Base-by-base conservation (phyloP, 2,797 vertebrate species). In the Bovichtus variegatus region DNA sequence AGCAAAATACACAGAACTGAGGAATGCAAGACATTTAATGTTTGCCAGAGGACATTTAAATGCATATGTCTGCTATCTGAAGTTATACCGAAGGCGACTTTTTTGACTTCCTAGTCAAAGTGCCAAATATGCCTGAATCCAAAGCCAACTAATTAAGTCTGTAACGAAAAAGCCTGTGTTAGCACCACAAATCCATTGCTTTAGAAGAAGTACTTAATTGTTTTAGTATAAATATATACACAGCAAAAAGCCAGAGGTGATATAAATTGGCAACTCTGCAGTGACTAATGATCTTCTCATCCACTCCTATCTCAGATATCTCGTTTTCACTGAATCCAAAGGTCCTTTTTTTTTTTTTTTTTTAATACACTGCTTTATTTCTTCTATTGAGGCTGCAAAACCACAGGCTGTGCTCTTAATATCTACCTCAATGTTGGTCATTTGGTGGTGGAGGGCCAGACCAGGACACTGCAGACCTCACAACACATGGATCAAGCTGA, bases 381-480 rank as follows among this genome's bases (percentile, higher is more conserved):
- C 58, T 5, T 15, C 38, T 43, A 53, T 57, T 34, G 27, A 34
- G 50, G 49, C 73, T 73, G 51, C 46, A 66, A 70, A 88, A 82
- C 75, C 83, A 73, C 81, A 73, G 61, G 61, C 78, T 68, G 21
- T 61, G 59, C 71, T 71, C 71, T 68, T 78, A 81, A 80, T 86
- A 80, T 82, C 41, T 76, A 63, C 86, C 65, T 81, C 60, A n/a
- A 65, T 80, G 81, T 80, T 81, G 80, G 86, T 83, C 78, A 87
- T 80, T 74, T 57, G 71, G 76, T 78, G 83, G 69, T 49, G 9
- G 21, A 58, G 41, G 82, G 83, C 84, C 87, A 92, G 78, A 89
- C 76, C 80, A 62, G 87, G 86, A 91, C 88, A 89, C 82, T 63
- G 84, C 84, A 88, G 82, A 78, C 81, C 85, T 87, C 87, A 80